Evolutionary conservation across 1,140 invertebrate genomes (phyloP).

Genomic region (Polypedilum vanderplanki): DNA sequence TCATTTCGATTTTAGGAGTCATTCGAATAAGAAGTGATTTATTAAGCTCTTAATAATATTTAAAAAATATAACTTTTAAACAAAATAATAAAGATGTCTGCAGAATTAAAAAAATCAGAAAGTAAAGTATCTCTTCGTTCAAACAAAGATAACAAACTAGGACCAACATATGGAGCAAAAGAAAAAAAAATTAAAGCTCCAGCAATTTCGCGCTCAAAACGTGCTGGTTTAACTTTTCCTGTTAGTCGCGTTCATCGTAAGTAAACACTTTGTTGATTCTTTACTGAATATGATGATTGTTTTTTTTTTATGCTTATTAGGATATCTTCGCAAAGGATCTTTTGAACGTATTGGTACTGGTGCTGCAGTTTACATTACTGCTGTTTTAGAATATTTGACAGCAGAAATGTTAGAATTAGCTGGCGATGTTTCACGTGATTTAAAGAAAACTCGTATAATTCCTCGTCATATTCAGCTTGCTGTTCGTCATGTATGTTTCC

Average conservation of each 20-base stretch:
- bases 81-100: no score
- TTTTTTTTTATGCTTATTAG: not conserved
- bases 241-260: not conserved
- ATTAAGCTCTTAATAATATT: no score
- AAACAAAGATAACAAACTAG: no score
- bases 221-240: not conserved
- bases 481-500: not conserved
- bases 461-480: not conserved
- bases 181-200: no score
- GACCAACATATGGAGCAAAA: no score
- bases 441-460: not conserved
- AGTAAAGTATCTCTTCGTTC: no score
- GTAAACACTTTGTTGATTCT: not conserved
- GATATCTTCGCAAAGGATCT: not conserved
- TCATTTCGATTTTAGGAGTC: no score
- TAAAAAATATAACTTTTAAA: no score
- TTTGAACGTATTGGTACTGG: not conserved
- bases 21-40: no score
- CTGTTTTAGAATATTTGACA: not conserved
- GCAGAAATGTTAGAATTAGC: not conserved
- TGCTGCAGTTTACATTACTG: not conserved
- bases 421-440: not conserved
- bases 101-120: no score
- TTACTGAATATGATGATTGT: not conserved
- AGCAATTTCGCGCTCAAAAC: not conserved